Percentiles rank a stretch among this genome's conserved stretches.
Conservation (phyloP, 2,888 invertebrate species). For the Hypomecis atomaria region DNA sequence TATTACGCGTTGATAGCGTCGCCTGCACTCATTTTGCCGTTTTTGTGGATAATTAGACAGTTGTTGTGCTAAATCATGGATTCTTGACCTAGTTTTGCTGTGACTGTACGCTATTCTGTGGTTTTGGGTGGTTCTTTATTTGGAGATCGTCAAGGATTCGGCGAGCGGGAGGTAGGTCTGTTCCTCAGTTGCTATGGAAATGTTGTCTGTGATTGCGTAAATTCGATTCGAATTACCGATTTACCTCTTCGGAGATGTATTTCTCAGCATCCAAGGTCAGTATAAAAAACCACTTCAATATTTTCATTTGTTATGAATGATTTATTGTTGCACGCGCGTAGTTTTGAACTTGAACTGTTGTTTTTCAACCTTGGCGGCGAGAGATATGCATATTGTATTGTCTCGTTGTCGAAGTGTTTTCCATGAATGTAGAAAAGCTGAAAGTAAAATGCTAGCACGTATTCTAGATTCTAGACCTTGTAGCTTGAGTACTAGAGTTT, state of each 20-base stretch:
- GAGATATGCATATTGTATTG: slow-evolving; percentile 25
- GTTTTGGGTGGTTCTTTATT: slow-evolving; percentile 52
- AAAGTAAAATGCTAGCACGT: slow-evolving; percentile 9
- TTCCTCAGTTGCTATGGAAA: slow-evolving; percentile 66
- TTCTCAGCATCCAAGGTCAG: slow-evolving; percentile 59
- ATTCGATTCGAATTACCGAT: slow-evolving; percentile 49
- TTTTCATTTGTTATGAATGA: slow-evolving; percentile 8
- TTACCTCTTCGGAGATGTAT: slow-evolving; percentile 50
- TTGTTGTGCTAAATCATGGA: slow-evolving; percentile 55
- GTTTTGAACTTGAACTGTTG: slow-evolving; percentile 28
- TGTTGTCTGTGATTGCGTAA: slow-evolving; percentile 55
- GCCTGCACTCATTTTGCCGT: slow-evolving; percentile 41
- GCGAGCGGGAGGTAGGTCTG: slow-evolving; percentile 60
- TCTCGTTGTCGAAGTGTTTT: slow-evolving; percentile 16
- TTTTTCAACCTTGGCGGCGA: slow-evolving; percentile 25
- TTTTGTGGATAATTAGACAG: slow-evolving; percentile 45
- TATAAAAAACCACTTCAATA: slow-evolving; percentile 7
- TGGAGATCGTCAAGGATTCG: slow-evolving; percentile 61
- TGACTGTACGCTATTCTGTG: slow-evolving; percentile 2
- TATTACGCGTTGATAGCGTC: slow-evolving; percentile 52
- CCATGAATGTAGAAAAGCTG: slow-evolving; percentile 15
- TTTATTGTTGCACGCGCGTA: slow-evolving; percentile 16
- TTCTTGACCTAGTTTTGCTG: slow-evolving; percentile 70
- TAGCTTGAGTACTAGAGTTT: slow-evolving; percentile 3
- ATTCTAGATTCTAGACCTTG: slow-evolving; percentile 9